Evolutionary conservation across 64 coral and sea anemone genomes (phyloP), one percentile per base, ranked within the genome.

Genomic region (Montipora cactus): DNA sequence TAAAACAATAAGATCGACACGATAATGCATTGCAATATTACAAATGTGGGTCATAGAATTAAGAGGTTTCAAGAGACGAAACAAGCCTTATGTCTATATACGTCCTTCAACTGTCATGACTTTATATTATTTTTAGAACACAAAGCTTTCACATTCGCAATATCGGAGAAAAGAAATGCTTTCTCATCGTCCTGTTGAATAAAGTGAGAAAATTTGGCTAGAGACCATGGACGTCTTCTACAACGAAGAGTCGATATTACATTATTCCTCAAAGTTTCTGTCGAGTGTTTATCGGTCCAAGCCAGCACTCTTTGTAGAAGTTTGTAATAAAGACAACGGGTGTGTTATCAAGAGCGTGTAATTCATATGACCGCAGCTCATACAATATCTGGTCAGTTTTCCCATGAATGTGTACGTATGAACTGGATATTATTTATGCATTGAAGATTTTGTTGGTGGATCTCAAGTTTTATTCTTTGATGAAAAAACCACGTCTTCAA

Each of bases 61-160:
- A 23, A 71, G 68, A 71, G 68, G 68, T 18, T 22, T 71, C 68
- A 71, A 71, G 68, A 71, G 68, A 71, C 68, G 68, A 71, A 71
- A 71, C 68, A 19, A 23, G 68, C 68, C 19, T 71, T 5, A 5
- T 71, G 68, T 71, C 68, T 71, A 71, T 71, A 71, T 71, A 71
- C 68, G 68, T n/a, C 68, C 68, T 18, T 5, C 19, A 71, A 71
- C 20, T 23, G 28, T 37, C 28, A 71, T 5, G 18, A 28, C 68
- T 71, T 71, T 71, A 71, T 71, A 71, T 71, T 71, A n/a, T 21
- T 71, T 21, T 71, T 37, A 71, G 20, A 4, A 6, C 68, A 21
- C 18, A 71, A 71, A 71, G 8, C 5, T 21, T 19, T 71, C 68
- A 71, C 68, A 21, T 14, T 71, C 68, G 19, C 68, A 71, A 71